Base-by-base conservation (phyloP, 2,797 vertebrate genomes). In the Neomorphus geoffroyi region DNA sequence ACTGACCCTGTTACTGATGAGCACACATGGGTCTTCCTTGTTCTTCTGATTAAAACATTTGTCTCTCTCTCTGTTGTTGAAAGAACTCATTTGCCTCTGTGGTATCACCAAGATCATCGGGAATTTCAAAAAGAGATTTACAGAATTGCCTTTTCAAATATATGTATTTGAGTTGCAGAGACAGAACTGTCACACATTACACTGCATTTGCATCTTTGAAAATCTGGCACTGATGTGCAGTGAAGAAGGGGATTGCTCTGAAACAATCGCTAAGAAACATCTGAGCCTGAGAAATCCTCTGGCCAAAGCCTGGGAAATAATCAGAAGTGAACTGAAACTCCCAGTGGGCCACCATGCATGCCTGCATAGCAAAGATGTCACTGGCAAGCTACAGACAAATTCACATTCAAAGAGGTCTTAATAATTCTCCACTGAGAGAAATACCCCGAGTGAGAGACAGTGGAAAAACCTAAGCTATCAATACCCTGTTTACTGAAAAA, bases 1-100 rank as follows among this genome's bases (percentile, higher is more conserved):
- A 90, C 60, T 90, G 84, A 61, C 74, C 39, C 41, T 65, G 69
- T 54, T 74, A 80, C 39, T 35, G 53, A 92, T 6, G 18, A 37
- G 19, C 51, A 75, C 26, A 65, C 28, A 39, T 7, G 21, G 18
- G 70, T 43, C 79, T 65, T 51, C 69, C 93, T 95, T 93, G 58
- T 92, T 95, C 37, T 72, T 67, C 41, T 91, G 88, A 93, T 96
- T 96, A 96, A 96, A 96, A 94, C 89, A 93, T 94, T 95, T 58
- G 71, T 96, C 64, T 95, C 50, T 70, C 64, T 57, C 80, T 90
- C 82, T 80, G 46, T 53, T 57, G 33, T 37, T 81, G 84, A 88
- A 92, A 94, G 54, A 94, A 75, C 50, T 75, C 8, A 15, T 70
- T 74, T 77, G 88, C 95, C 54, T 77, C 57, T 70, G 15, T 3